Evolutionary conservation across 64 coral and sea anemone species (phyloP), one percentile per base, ranked within the genome.

Genomic region (Actinia equina): DNA sequence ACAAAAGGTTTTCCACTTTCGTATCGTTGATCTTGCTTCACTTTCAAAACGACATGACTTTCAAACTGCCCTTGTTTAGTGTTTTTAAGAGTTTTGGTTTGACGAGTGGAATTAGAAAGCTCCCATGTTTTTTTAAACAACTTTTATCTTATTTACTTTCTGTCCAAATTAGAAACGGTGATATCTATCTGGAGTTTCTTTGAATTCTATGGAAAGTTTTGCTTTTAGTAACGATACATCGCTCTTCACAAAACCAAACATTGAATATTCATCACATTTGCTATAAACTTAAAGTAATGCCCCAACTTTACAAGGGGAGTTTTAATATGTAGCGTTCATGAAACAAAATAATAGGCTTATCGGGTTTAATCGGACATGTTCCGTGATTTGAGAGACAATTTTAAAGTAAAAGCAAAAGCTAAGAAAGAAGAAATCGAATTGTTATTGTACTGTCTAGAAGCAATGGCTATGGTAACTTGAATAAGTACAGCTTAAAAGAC

Each of bases 241-340:
- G 69, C 69, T 25, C 13, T 41, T 14, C 69, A 74, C 9, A 74
- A 74, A 74, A 26, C 69, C 69, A 74, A 27, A 26, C 25, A 74
- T 74, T 74, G 69, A n/a, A 74, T 74, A 74, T 74, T 74, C 69
- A 74, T 10, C 23, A 74, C 69, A 74, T 74, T 26, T 30, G 25
- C 25, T 30, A 30, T 26, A 74, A 74, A 74, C 23, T 41, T 41
- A 74, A 74, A 42, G 62, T 65, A 74, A 74, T 27, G 22, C 5
- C 11, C n/a, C 10, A 41, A 30, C 63, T 2, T 30, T 74, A 27
- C 12, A 14, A 74, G 26, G 25, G 69, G 62, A 65, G n/a, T n/a
- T 65, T 65, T 23, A 65, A 74, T 74, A 30, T 74, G 69, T 41
- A 30, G 41, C 13, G 15, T 11, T 13, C 4, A 25, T 13, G n/a